Conservation (phyloP, 2,113 vertebrate species). For the Sceloporus undulatus region DNA sequence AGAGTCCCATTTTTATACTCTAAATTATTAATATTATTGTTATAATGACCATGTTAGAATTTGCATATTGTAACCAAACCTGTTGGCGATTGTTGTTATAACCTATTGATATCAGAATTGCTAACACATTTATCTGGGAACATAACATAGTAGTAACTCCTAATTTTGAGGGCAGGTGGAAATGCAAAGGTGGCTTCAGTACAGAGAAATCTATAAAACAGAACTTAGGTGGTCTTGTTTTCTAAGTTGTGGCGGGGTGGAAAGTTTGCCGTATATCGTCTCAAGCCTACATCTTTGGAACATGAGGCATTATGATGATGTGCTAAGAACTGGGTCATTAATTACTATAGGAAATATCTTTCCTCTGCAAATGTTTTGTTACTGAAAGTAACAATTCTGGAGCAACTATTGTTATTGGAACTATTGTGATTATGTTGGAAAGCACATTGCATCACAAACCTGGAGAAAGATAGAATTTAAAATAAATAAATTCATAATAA, state of each 20-base stretch:
- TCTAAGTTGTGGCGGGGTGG: not conserved
- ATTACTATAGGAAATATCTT: not conserved
- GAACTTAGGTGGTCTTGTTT: not conserved
- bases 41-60: not conserved
- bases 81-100: not conserved
- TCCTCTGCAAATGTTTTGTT: not conserved
- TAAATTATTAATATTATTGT: conserved; percentile 28
- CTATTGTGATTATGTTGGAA: no score
- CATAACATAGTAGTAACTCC: not conserved
- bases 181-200: not conserved
- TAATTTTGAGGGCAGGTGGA: not conserved
- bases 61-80: not conserved
- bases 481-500: no score
- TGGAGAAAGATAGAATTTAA: no score
- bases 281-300: not conserved
- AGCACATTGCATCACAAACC: no score
- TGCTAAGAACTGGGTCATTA: conserved; percentile 1
- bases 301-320: not conserved
- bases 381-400: not conserved
- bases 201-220: not conserved
- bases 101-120: conserved; percentile 13
- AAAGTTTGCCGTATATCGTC: not conserved
- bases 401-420: not conserved
- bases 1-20: conserved; percentile 22
- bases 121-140: not conserved